Conservation (phyloP, 1,140 invertebrate species). For the Atta cephalotes region DNA sequence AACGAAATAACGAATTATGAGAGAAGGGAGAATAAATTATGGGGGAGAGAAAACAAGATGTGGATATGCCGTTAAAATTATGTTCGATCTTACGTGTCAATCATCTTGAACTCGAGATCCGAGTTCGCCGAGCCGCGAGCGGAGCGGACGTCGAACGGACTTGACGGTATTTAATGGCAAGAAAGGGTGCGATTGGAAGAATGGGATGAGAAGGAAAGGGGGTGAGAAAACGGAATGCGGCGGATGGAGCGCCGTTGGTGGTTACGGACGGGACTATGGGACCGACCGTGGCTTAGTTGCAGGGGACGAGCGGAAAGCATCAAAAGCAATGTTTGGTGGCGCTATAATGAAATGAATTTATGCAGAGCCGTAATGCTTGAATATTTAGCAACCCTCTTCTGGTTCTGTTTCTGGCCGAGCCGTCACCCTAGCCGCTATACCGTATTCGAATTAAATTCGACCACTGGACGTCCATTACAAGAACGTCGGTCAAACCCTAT, state of each 20-base stretch:
- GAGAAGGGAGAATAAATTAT: constrained; percentile 1
- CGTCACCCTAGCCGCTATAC: constrained; percentile 78
- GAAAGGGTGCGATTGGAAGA: constrained; percentile 79
- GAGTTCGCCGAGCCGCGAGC: constrained; percentile 52
- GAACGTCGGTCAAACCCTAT: constrained; percentile 58
- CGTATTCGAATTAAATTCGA: constrained; percentile 78
- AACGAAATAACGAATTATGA: constrained; percentile 27
- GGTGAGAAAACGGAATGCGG: constrained; percentile 77
- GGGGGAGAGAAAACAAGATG: background rate
- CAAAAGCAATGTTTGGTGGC: constrained; percentile 89
- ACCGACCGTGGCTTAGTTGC: constrained; percentile 78
- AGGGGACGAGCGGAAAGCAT: constrained; percentile 82
- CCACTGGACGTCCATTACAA: constrained; percentile 76
- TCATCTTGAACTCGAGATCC: constrained; percentile 20
- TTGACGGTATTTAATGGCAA: constrained; percentile 72
- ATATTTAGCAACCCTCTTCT: constrained; percentile 87
- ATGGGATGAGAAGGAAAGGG: constrained; percentile 78
- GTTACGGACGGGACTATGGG: constrained; percentile 77
- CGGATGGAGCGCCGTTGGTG: constrained; percentile 77
- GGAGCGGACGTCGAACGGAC: constrained; percentile 60
- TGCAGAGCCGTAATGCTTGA: constrained; percentile 89
- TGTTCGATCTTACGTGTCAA: constrained; percentile 63
- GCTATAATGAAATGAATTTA: constrained; percentile 89
- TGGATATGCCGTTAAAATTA: constrained; percentile 35
- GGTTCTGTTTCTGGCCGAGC: constrained; percentile 83